Evolutionary conservation across 92 coral and sea anemone genomes (phyloP).

Genomic region (Blastomussa wellsi): DNA sequence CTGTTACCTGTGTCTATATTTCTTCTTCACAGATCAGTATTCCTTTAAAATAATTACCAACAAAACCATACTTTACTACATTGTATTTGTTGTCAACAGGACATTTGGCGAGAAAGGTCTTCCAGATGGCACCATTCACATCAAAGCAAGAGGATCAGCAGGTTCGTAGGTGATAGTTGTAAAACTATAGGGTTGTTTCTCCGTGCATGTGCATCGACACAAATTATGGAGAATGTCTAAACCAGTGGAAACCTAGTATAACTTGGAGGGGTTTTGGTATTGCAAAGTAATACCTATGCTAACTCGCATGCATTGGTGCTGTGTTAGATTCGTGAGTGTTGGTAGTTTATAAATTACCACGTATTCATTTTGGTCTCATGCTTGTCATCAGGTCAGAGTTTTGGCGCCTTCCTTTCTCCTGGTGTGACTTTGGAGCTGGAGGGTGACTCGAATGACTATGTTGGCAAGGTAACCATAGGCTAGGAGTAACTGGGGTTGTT

Average conservation of each 20-base stretch:
- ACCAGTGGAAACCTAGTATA: background rate
- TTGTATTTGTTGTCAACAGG: slow-evolving; percentile 33
- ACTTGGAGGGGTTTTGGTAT: background rate
- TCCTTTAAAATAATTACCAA: background rate
- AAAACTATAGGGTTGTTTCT: background rate
- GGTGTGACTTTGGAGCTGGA: slow-evolving; percentile 92
- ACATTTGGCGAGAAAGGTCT: slow-evolving; percentile 82
- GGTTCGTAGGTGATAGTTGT: slow-evolving; percentile 40
- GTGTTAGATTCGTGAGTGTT: background rate
- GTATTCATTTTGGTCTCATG: background rate
- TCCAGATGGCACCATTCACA: slow-evolving; percentile 81
- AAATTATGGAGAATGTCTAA: background rate
- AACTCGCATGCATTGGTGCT: background rate
- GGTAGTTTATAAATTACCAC: background rate
- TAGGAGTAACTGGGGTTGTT: no score
- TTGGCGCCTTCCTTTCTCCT: slow-evolving; percentile 92
- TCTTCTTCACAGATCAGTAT: no score
- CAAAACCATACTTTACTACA: background rate
- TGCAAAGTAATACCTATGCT: background rate
- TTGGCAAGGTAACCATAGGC: slow-evolving; percentile 79
- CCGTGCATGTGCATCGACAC: background rate
- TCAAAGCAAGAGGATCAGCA: slow-evolving; percentile 91
- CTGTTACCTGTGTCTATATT: no score
- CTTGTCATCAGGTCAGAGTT: slow-evolving; percentile 82
- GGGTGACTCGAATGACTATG: slow-evolving; percentile 98